Conservation (phyloP, 2,797 vertebrate species). For the Pangasius macronema region DNA sequence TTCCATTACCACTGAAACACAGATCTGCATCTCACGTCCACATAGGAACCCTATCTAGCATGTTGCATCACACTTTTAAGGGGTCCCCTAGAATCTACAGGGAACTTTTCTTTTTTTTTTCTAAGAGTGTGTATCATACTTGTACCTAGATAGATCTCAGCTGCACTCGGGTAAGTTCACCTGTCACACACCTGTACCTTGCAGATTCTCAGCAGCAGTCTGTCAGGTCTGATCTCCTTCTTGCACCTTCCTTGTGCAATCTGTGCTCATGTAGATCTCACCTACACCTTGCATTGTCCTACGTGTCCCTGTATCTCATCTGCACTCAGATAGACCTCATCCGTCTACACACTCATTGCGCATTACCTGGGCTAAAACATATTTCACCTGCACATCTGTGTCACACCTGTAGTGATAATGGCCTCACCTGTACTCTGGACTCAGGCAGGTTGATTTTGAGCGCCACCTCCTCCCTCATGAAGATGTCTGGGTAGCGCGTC, state of each 20-base stretch:
- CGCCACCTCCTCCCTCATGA: conserved; percentile 98
- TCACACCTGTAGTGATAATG: conserved; percentile 5
- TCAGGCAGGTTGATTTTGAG: conserved; percentile 96
- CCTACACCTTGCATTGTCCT: neutral
- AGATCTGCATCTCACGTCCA: neutral
- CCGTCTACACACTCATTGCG: neutral
- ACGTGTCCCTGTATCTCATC: neutral
- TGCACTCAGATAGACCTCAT: neutral
- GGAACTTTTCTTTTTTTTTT: neutral
- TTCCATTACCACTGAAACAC: no score
- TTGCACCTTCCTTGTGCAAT: neutral
- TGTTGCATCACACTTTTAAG: neutral
- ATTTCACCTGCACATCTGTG: neutral
- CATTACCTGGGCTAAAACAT: neutral
- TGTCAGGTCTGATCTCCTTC: neutral
- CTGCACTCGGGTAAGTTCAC: neutral
- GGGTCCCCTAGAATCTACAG: neutral
- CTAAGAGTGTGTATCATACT: neutral
- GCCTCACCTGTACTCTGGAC: conserved; percentile 91
- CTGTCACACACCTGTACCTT: neutral
- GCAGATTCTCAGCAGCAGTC: neutral
- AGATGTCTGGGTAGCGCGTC: conserved; percentile 97
- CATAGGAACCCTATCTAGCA: neutral
- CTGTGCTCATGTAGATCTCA: neutral
- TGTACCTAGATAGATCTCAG: neutral